Evolutionary conservation across 2,797 vertebrate genomes (phyloP), one percentile per base, ranked within the genome.

Genomic region (Sciaenops ocellatus): DNA sequence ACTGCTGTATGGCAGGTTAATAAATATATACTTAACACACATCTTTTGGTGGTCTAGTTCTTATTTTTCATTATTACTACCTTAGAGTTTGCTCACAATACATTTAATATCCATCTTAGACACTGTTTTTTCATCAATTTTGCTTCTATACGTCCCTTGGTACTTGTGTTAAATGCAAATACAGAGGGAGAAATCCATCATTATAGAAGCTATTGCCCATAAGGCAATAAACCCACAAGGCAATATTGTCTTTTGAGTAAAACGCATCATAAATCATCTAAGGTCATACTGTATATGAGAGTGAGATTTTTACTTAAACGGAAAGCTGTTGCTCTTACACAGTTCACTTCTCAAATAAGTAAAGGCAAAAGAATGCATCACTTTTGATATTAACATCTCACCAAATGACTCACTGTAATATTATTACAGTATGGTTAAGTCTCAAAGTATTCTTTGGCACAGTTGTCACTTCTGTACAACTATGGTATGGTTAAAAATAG

Each of bases 301-400:
- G 24, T 47, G 62, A 12, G 1, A 42, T 26, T 44, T 62, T 44
- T 41, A 3, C n/a, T 13, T 60, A 17, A 62, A 4, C 6, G 24
- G 16, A 11, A 42, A 24, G 15, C 9, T 42, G 41, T 42, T 13
- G 12, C 7, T 17, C 13, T 54, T 13, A 6, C 4, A 18, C 13
- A 6, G 26, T 30, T 42, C 52, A 46, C 26, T 30, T 69, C 18
- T 46, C 15, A 30, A 20, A n/a, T 17, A 56, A 10, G 3, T 51
- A n/a, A 20, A 6, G 3, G 8, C 46, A 11, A 50, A 16, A n/a
- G 26, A 12, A 20, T 28, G 10, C 24, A 4, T 11, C 26, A n/a
- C 26, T 30, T 64, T 50, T 50, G 28, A 30, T 28, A 50, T 65
- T 15, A 65, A 50, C 11, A 69, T 47, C 30, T 69, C 18, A 16